phyloP scores from a whole-genome alignment of 2,888 invertebrate genomes.

The Xanthorhoe spadicearia region DNA sequence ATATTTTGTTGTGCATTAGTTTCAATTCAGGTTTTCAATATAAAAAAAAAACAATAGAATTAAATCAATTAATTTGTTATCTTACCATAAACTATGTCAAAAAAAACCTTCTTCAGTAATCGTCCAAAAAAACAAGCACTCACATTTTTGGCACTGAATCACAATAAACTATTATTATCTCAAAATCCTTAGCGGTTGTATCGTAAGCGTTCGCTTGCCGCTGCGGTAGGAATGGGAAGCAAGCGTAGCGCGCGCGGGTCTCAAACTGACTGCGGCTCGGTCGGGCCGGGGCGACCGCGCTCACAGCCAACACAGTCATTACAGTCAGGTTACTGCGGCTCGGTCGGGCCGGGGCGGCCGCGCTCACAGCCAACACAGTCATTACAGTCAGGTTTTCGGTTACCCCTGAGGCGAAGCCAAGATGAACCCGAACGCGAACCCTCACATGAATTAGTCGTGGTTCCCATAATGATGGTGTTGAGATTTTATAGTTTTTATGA shows the following conservation, averaged over 20 bases:
- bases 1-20: no score
- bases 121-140: conserved; percentile 47
- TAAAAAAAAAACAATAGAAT: neutral
- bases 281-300: neutral
- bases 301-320: neutral
- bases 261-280: neutral
- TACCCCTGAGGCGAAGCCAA: conserved; percentile 29
- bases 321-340: conserved; percentile 4
- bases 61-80: conserved; percentile 3
- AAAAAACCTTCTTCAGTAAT: conserved; percentile 42
- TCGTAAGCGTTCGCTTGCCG: conserved; percentile 16
- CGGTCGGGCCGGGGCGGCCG: neutral
- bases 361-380: neutral
- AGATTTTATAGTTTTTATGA: neutral
- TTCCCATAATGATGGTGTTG: conserved; percentile 24
- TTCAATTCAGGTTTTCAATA: neutral
- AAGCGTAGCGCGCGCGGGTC: conserved; percentile 15
- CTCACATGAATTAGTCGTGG: conserved; percentile 35
- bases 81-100: conserved; percentile 46
- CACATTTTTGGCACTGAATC: conserved; percentile 44
- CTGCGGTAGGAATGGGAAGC: neutral
- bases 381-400: conserved; percentile 15
- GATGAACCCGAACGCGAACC: conserved; percentile 30
- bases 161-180: conserved; percentile 30
- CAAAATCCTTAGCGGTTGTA: conserved; percentile 12